Base-by-base conservation (phyloP, 2,113 vertebrate genomes). In the Sphyrna mokarran region DNA sequence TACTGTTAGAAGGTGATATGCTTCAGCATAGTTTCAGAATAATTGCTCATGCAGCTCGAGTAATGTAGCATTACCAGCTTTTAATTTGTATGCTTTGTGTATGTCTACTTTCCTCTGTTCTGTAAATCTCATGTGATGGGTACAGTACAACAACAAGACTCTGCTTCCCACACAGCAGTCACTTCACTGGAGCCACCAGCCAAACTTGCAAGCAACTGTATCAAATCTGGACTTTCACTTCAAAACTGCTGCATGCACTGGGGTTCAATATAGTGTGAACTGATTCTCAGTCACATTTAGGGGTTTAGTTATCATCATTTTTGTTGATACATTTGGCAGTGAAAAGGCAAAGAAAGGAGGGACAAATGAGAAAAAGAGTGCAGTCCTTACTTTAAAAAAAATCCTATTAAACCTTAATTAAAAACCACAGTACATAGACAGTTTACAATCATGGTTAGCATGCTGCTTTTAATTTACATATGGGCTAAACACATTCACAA, bases 401-500 rank as follows among this genome's bases (percentile, higher is more conserved):
- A 95, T 29, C 69, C 68, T 76, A 95, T 95, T 95, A 14, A 54
- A 72, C 70, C 66, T 94, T 18, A 93, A 72, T 43, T 95, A 69
- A 70, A 54, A 95, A 43, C 40, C 69, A 76, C 40, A 40, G 94
- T 72, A 76, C 94, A 54, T 95, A 95, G 40, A 72, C 68, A 72
- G 68, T 95, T 95, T 48, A 72, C 94, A 94, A 93, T 68, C 61
- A 76, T 76, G 40, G 69, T 95, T 72, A 95, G 94, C 94, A 72
- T 95, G 94, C 94, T 76, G 69, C 94, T 69, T 54, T 72, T 26
- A 95, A 95, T 95, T 72, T 54, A 95, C 40, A 95, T 48, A 95
- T 95, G 94, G 91, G 43, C 94, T 95, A 95, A 72, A 43, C 68
- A 76, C 94, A 72, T 54, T 48, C 69, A 95, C 91, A 94, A 94